A percentile compares a stretch with the other conserved stretches of the same genome.
These are phyloP conservation scores for Rugalucina vietnamica DNA, from an alignment of 2,888 invertebrate species.

Conservation along the genomic window DNA sequence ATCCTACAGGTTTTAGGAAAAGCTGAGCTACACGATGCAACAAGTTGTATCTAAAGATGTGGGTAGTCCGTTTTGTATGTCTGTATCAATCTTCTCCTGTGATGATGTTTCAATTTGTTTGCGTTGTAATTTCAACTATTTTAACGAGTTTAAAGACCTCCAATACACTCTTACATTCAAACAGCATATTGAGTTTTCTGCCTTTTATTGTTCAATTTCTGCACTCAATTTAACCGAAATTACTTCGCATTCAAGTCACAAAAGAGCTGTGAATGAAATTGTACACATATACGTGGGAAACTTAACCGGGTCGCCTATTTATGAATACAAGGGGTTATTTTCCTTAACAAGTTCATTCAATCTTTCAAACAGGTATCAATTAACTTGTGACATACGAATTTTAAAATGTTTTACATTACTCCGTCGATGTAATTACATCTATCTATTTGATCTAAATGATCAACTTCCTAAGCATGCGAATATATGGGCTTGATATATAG, in stretches of 20 bases:
- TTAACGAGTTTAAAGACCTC: neutral
- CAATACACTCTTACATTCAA: neutral
- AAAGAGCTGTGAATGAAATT: neutral
- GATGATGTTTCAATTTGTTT: neutral
- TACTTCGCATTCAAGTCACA: neutral
- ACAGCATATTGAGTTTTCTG: neutral
- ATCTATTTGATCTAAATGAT: no score
- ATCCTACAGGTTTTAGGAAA: no score
- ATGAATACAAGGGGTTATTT: neutral
- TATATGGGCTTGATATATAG: no score
- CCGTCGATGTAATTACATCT: neutral
- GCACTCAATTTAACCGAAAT: neutral
- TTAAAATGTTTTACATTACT: neutral
- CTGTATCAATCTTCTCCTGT: no score
- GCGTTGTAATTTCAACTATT: neutral
- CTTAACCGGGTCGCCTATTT: neutral
- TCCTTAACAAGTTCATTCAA: neutral
- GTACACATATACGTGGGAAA: slow-evolving; percentile 6
- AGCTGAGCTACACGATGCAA: no score
- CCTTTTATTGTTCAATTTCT: neutral
- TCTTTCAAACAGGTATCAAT: neutral
- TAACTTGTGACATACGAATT: neutral
- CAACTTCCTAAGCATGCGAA: no score
- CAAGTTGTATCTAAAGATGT: no score
- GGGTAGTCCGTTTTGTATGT: no score